Conservation (phyloP, 2,113 vertebrate genomes). For the Tylochromis polylepis region DNA sequence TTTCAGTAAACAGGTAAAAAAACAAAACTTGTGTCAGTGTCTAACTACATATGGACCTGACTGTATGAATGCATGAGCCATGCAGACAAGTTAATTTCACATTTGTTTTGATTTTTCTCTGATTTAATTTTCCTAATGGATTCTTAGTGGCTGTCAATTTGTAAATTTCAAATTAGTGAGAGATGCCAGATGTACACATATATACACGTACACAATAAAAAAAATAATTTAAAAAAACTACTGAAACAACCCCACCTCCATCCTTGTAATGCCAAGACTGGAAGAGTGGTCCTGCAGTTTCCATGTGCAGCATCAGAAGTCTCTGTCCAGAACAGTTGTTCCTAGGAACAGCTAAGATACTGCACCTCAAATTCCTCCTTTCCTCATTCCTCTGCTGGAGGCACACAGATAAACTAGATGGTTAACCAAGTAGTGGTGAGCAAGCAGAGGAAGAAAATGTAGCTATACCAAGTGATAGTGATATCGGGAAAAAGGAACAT, state of each 20-base stretch:
- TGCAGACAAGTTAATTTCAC: too few relatives aligned
- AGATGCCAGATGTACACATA: not conserved
- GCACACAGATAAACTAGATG: not conserved
- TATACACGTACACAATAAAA: too few relatives aligned
- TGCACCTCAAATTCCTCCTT: too few relatives aligned
- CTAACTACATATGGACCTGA: not conserved
- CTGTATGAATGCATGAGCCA: not conserved
- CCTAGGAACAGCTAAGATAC: too few relatives aligned
- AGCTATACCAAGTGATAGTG: not conserved
- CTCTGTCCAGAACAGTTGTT: not conserved
- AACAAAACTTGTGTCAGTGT: not conserved
- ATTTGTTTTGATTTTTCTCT: too few relatives aligned
- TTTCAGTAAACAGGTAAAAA: too few relatives aligned
- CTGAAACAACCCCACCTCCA: not conserved
- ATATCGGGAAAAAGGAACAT: not conserved
- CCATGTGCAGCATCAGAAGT: not conserved
- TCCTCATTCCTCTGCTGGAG: too few relatives aligned
- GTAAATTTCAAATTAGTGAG: not conserved
- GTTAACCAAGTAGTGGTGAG: not conserved
- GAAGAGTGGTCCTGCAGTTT: not conserved
- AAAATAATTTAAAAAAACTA: too few relatives aligned
- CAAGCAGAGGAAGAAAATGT: not conserved
- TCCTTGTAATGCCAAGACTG: not conserved
- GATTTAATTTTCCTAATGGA: too few relatives aligned
- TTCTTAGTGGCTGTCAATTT: not conserved